These are phyloP conservation scores for Pemphigus obesinymphae DNA, from an alignment of 1,140 invertebrate species.

Conservation along the genomic window DNA sequence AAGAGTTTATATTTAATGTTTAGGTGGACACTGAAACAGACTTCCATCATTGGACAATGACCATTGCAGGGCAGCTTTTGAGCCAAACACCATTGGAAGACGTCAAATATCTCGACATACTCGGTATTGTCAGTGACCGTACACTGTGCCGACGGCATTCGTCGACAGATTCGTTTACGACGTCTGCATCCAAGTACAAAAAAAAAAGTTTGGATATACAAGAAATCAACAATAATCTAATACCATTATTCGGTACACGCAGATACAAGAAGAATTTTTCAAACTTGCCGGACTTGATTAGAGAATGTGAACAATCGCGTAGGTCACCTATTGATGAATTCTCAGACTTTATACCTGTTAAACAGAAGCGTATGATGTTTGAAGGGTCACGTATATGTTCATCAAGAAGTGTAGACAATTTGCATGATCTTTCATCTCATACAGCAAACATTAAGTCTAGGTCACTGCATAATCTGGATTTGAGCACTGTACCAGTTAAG, in stretches of 20 bases:
- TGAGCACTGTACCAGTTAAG: constrained; percentile 52
- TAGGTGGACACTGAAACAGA: constrained; percentile 57
- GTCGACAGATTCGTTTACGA: background rate
- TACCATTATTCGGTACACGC: background rate
- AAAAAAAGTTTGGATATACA: background rate
- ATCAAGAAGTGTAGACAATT: constrained; percentile 51
- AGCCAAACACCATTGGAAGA: constrained; percentile 61
- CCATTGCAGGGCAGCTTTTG: constrained; percentile 60
- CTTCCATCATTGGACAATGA: constrained; percentile 61
- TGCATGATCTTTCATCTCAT: background rate
- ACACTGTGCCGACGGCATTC: background rate
- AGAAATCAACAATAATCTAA: constrained; percentile 13
- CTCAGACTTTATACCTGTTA: constrained; percentile 51
- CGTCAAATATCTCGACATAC: constrained; percentile 54
- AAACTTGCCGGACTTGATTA: constrained; percentile 4
- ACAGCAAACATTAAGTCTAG: constrained; percentile 55
- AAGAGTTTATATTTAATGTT: constrained; percentile 46
- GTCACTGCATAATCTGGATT: constrained; percentile 56
- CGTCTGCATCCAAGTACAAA: background rate
- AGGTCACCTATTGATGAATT: background rate
- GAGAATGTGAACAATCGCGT: constrained; percentile 26
- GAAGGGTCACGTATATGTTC: constrained; percentile 57
- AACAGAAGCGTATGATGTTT: constrained; percentile 59
- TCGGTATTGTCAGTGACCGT: constrained; percentile 49
- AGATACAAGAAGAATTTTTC: constrained; percentile 22